Conservation (phyloP, 2,797 vertebrate genomes). For the Miichthys miiuy region DNA sequence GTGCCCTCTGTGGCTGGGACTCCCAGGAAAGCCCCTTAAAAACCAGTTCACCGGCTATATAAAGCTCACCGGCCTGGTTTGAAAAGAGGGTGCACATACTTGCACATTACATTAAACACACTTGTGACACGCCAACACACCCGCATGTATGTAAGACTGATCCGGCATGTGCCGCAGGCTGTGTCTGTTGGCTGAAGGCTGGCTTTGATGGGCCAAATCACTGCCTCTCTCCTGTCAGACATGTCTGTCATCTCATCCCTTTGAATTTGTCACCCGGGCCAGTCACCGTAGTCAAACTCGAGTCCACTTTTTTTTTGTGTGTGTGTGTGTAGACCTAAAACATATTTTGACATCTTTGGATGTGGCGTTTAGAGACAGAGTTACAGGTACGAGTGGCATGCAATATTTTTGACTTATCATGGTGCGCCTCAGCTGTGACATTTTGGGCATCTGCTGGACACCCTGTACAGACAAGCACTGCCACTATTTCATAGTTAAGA, state of each 20-base stretch:
- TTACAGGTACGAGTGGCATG: constrained; percentile 45
- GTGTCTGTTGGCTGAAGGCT: constrained; percentile 78
- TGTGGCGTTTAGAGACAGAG: constrained; percentile 49
- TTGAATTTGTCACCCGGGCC: constrained; percentile 68
- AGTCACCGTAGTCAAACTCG: constrained; percentile 48
- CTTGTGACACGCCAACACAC: constrained; percentile 25
- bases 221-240: constrained; percentile 75
- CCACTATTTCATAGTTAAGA: constrained; percentile 27
- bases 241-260: constrained; percentile 68
- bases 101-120: neutral
- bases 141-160: constrained; percentile 47
- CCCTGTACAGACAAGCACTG: constrained; percentile 17
- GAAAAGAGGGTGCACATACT: constrained; percentile 15
- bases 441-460: constrained; percentile 46
- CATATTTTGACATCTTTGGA: constrained; percentile 52
- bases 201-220: constrained; percentile 80
- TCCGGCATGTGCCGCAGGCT: constrained; percentile 73
- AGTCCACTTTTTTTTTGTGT: constrained; percentile 25
- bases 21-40: constrained; percentile 8
- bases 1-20: constrained; percentile 7
- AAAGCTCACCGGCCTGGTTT: constrained; percentile 39
- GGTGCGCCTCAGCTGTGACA: constrained; percentile 39
- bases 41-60: constrained; percentile 19
- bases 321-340: constrained; percentile 19
- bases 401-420: constrained; percentile 52